phyloP scores from a whole-genome alignment of 2,888 invertebrate genomes.

The Steinernema carpocapsae region DNA sequence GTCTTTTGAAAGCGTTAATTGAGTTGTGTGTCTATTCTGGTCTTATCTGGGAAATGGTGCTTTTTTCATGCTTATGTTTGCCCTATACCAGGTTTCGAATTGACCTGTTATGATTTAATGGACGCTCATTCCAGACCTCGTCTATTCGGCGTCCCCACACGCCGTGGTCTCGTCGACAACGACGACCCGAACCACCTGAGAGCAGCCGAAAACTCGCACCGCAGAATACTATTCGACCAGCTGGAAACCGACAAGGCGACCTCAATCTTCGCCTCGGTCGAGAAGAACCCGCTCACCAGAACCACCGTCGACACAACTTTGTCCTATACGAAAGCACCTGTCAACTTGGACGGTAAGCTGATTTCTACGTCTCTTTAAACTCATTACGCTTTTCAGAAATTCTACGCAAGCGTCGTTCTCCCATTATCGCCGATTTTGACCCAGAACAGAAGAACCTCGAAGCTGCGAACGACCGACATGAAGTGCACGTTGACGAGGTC shows the following conservation, averaged over 20 bases:
- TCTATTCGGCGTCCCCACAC: conserved; percentile 1
- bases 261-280: conserved; percentile 6
- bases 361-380: not conserved
- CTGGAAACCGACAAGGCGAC: conserved; percentile 25
- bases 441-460: not conserved
- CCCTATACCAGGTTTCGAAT: not conserved
- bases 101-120: no score
- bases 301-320: conserved; percentile 14
- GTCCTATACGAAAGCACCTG: conserved; percentile 12
- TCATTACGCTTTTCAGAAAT: conserved; percentile 1
- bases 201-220: conserved; percentile 7
- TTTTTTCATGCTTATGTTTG: no score
- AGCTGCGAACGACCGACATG: not conserved
- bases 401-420: conserved; percentile 10
- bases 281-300: conserved; percentile 24
- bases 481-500: not conserved
- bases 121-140: not conserved
- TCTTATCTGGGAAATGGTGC: no score
- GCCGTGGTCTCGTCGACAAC: conserved; percentile 12
- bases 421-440: not conserved
- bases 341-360: not conserved
- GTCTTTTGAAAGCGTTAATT: no score
- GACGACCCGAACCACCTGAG: conserved; percentile 18
- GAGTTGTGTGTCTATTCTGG: no score
- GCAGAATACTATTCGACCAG: not conserved